These are phyloP conservation scores for Pocillopora grandis DNA, from an alignment of 92 coral and sea anemone species.

Conservation along the genomic window DNA sequence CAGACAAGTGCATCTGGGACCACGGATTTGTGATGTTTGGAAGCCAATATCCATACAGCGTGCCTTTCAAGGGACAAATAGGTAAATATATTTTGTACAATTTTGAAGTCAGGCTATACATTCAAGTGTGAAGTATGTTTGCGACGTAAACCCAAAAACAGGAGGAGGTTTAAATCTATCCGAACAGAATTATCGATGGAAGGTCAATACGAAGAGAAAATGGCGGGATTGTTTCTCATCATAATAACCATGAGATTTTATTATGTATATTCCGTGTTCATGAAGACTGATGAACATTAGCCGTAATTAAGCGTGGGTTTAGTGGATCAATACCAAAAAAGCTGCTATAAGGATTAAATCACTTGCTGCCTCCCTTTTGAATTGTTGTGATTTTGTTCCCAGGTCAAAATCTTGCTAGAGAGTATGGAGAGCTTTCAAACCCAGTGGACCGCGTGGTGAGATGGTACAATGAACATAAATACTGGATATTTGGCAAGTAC, in stretches of 20 bases:
- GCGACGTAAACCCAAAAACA: too few species aligned
- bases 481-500: slow-evolving; percentile 53
- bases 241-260: too few species aligned
- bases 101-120: not conserved
- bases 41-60: slow-evolving; percentile 40
- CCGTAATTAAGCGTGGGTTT: too few species aligned
- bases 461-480: slow-evolving; percentile 54
- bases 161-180: too few species aligned
- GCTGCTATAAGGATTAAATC: too few species aligned
- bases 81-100: not conserved
- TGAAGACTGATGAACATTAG: too few species aligned
- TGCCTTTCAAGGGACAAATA: slow-evolving; percentile 5
- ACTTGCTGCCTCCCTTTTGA: not conserved
- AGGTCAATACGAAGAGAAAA: too few species aligned
- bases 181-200: too few species aligned
- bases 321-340: too few species aligned
- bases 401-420: slow-evolving; percentile 78
- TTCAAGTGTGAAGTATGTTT: too few species aligned
- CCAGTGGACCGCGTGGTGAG: slow-evolving; percentile 58
- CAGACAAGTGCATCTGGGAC: slow-evolving; percentile 53
- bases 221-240: too few species aligned
- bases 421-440: slow-evolving; percentile 31
- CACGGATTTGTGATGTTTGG: slow-evolving; percentile 72
- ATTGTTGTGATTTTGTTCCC: not conserved
- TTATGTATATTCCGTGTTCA: too few species aligned